These are phyloP conservation scores for Pholis gunnellus DNA, from an alignment of 2,113 vertebrate species.

Conservation along the genomic window DNA sequence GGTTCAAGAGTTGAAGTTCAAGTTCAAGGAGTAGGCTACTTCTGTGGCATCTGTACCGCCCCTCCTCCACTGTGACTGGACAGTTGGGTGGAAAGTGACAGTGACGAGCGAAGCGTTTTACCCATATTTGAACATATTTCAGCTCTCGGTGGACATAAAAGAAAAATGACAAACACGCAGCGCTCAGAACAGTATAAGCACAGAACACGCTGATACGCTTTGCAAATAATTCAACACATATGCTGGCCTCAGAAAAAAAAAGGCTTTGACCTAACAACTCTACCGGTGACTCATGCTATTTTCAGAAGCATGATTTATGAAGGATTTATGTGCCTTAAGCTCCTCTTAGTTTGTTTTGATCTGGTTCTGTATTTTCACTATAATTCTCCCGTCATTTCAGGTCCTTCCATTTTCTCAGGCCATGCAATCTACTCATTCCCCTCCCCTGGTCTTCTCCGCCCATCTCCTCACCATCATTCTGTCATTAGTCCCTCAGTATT, in stretches of 20 bases:
- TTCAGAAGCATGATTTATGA: background rate
- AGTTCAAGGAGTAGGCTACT: background rate
- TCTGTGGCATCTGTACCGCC: background rate
- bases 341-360: background rate
- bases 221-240: background rate
- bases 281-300: background rate
- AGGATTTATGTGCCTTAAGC: background rate
- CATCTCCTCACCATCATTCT: background rate
- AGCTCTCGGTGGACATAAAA: background rate
- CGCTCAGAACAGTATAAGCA: too few relatives aligned
- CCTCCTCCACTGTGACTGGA: background rate
- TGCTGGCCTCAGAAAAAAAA: background rate
- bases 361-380: background rate
- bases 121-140: background rate
- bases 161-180: background rate
- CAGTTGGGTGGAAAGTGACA: background rate
- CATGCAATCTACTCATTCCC: background rate
- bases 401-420: background rate
- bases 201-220: background rate
- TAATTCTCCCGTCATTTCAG: background rate
- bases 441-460: background rate
- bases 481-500: background rate
- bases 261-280: background rate
- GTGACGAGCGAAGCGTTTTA: background rate
- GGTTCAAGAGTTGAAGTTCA: background rate